phyloP scores from a whole-genome alignment of 64 coral and sea anemone species.

The Astreopora myriophthalma region DNA sequence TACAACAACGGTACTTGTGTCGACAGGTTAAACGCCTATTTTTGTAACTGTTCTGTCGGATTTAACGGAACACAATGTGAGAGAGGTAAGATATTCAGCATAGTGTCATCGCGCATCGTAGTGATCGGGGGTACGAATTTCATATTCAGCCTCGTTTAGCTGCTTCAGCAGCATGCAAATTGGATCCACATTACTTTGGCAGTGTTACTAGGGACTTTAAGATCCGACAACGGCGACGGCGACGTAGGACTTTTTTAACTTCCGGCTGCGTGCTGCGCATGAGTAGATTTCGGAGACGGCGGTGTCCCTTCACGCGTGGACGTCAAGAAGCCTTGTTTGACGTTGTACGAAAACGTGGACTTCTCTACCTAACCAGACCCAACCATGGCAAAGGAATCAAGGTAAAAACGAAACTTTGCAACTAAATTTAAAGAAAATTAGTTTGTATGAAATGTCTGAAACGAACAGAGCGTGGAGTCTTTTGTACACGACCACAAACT shows the following conservation, averaged over 20 bases:
- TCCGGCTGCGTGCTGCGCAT: neutral
- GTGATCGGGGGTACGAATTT: too few species aligned
- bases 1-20: conserved; percentile 22
- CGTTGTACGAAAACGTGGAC: neutral
- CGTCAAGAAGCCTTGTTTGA: neutral
- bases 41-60: conserved; percentile 16
- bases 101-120: too few species aligned
- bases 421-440: neutral
- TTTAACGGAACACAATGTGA: conserved; percentile 31
- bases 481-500: too few species aligned
- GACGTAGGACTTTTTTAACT: neutral
- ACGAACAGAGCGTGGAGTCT: neutral
- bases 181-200: too few species aligned
- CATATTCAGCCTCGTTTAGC: too few species aligned
- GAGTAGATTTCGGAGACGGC: neutral
- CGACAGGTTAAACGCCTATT: conserved; percentile 16
- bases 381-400: neutral
- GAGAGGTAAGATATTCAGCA: conserved; percentile 23
- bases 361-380: neutral
- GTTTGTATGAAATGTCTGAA: neutral
- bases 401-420: neutral
- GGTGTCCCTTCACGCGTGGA: neutral
- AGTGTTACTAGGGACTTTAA: neutral
- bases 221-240: neutral
- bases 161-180: too few species aligned